A percentile compares a stretch with the other conserved stretches of the same genome.
These are phyloP conservation scores for Mnemiopsis leidyi DNA, from an alignment of 37 sponge, comb jelly and placozoan genomes.

Conservation along the genomic window DNA sequence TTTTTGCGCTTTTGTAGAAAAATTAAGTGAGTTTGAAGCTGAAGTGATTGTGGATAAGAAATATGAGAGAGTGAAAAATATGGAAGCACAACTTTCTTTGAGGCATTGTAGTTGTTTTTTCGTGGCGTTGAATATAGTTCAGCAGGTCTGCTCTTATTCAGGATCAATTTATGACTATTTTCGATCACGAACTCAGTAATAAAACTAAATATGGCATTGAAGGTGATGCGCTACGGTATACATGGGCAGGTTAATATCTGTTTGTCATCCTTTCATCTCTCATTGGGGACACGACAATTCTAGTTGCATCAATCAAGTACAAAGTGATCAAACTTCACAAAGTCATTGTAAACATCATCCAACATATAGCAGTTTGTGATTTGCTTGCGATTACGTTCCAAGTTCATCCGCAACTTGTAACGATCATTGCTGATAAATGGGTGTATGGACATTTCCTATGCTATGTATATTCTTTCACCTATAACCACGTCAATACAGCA, in stretches of 20 bases:
- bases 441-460: background rate
- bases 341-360: background rate
- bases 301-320: background rate
- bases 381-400: background rate
- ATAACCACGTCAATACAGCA: background rate
- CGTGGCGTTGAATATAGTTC: too few species aligned
- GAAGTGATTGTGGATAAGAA: too few species aligned
- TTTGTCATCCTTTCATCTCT: background rate
- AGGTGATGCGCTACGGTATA: background rate
- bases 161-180: too few species aligned
- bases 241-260: background rate
- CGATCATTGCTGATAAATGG: background rate
- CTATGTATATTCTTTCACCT: background rate
- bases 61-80: too few species aligned
- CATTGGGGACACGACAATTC: background rate
- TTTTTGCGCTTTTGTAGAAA: too few species aligned
- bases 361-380: background rate
- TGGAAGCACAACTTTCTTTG: too few species aligned
- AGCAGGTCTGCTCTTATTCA: too few species aligned
- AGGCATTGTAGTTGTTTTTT: too few species aligned
- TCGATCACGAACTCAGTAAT: background rate
- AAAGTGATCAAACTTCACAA: background rate
- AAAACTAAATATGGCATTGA: background rate
- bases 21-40: too few species aligned
- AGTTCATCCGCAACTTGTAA: background rate